Conservation (phyloP, 2,888 invertebrate genomes). For the Heliconius aoede region DNA sequence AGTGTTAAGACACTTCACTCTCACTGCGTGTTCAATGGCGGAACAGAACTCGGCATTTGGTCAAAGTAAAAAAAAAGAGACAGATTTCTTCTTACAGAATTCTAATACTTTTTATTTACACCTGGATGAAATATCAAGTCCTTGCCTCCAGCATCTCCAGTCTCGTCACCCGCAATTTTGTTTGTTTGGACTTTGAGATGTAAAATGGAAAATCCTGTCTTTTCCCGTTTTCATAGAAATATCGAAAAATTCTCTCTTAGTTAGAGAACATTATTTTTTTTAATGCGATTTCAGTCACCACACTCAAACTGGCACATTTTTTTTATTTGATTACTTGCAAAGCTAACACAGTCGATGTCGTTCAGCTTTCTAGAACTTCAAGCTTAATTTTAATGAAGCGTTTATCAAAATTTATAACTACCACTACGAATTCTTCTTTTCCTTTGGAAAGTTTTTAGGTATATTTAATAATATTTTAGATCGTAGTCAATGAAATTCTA, state of each 20-base stretch:
- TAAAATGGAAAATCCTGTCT: no score
- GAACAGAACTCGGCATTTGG: background rate
- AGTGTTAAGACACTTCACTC: background rate
- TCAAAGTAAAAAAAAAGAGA: background rate
- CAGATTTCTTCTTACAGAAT: background rate
- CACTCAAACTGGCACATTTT: background rate
- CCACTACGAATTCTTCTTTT: no score
- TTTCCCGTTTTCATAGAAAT: no score
- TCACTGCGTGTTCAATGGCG: background rate
- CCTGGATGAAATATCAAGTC: no score
- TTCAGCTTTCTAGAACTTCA: background rate
- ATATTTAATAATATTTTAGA: no score
- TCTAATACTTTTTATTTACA: background rate
- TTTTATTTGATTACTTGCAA: background rate
- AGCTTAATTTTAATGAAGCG: background rate
- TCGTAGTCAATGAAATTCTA: no score
- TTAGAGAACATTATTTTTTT: background rate
- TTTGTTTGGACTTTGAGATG: background rate
- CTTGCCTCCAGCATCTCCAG: no score
- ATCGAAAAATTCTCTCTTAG: no score
- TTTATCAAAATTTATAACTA: background rate
- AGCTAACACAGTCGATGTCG: background rate
- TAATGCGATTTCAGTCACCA: background rate
- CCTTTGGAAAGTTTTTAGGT: no score
- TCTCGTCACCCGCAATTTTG: background rate